Conservation (phyloP, 2,888 invertebrate species). For the Tribolium freemani region DNA sequence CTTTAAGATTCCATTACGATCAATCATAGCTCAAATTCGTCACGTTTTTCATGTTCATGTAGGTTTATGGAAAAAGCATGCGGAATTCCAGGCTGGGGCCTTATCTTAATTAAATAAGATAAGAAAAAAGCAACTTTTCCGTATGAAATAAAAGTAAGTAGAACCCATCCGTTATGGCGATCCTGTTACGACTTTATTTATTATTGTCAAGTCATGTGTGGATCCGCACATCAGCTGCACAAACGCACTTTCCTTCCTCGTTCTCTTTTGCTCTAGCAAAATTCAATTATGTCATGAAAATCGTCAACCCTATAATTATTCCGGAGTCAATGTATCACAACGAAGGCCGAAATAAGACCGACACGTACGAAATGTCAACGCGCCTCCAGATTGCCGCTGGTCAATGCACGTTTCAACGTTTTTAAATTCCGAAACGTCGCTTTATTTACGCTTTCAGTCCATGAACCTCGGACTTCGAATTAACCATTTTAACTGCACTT, state of each 20-base stretch:
- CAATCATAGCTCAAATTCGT: slow-evolving; percentile 8
- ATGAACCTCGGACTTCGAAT: slow-evolving; percentile 39
- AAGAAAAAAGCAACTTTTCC: not conserved
- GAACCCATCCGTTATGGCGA: slow-evolving; percentile 10
- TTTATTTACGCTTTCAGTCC: slow-evolving; percentile 42
- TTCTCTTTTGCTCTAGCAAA: slow-evolving; percentile 3
- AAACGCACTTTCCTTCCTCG: slow-evolving; percentile 27
- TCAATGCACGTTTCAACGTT: slow-evolving; percentile 23
- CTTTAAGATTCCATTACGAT: slow-evolving; percentile 10
- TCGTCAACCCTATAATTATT: not conserved
- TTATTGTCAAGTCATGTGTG: slow-evolving; percentile 27
- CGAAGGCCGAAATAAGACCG: slow-evolving; percentile 5
- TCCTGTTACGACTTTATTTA: slow-evolving; percentile 10
- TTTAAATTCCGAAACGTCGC: slow-evolving; percentile 18
- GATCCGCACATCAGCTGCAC: slow-evolving; percentile 14
- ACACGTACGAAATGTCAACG: slow-evolving; percentile 23
- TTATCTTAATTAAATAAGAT: not conserved
- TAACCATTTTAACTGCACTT: slow-evolving; percentile 37
- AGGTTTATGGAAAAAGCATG: slow-evolving; percentile 17
- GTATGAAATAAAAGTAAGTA: not conserved
- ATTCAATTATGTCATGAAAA: not conserved
- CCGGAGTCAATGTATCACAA: not conserved
- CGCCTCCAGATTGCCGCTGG: slow-evolving; percentile 13
- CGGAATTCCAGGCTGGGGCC: not conserved
- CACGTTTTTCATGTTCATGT: slow-evolving; percentile 9